These are phyloP conservation scores for Rhinopithecus roxellana DNA, from an alignment of 2,113 vertebrate genomes.

Conservation along the genomic window DNA sequence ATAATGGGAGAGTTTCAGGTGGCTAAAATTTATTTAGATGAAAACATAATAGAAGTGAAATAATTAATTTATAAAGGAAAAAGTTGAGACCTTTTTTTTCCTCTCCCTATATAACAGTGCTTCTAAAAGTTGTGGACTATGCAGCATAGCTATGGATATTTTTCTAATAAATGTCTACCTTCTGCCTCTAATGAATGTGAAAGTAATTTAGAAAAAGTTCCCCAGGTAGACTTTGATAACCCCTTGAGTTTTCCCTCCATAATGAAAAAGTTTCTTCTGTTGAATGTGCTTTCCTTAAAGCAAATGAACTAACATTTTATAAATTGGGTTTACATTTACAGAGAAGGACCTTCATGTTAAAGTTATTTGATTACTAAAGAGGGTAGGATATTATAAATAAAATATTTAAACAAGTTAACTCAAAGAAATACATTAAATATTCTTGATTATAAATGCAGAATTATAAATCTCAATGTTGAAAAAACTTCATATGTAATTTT, in stretches of 20 bases:
- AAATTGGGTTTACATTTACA: neutral
- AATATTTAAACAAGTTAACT: neutral
- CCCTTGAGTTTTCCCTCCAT: neutral
- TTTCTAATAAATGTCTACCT: neutral
- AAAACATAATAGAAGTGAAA: neutral
- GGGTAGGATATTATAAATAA: neutral
- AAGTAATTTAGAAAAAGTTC: neutral
- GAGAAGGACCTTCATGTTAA: neutral
- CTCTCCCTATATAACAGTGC: neutral
- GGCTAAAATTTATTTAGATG: neutral
- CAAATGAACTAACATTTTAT: neutral
- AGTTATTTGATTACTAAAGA: neutral
- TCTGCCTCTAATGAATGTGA: neutral
- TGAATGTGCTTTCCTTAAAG: neutral
- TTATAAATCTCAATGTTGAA: neutral
- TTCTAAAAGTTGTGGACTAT: neutral
- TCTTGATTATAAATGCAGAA: neutral
- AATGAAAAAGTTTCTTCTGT: neutral
- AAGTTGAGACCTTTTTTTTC: neutral
- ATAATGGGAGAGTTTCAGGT: neutral
- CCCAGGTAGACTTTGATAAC: neutral
- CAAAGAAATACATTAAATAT: neutral
- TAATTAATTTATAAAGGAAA: neutral
- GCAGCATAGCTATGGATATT: fast-evolving
- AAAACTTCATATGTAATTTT: neutral